phyloP scores from a whole-genome alignment of 2,888 invertebrate genomes.

The Seira musarum region DNA sequence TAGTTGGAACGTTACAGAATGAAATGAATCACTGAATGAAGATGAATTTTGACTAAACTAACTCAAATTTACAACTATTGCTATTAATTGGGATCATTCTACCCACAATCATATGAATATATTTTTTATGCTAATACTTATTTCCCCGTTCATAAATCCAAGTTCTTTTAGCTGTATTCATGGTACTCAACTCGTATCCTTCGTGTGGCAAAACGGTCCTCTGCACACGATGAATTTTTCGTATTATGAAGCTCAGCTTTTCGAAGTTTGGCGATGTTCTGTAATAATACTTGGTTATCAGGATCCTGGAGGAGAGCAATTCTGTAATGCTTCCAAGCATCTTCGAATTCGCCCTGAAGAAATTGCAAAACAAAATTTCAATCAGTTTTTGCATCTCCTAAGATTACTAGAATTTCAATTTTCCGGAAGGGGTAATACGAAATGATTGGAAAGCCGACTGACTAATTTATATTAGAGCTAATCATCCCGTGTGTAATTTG shows the following conservation, averaged over 20 bases:
- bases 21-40: too few species aligned
- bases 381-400: neutral
- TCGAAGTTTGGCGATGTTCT: constrained; percentile 67
- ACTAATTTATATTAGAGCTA: neutral
- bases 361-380: constrained; percentile 19
- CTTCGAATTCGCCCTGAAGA: constrained; percentile 66
- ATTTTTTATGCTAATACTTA: too few species aligned
- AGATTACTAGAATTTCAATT: constrained; percentile 15
- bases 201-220: constrained; percentile 50
- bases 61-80: too few species aligned
- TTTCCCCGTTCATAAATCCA: too few species aligned
- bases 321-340: constrained; percentile 68
- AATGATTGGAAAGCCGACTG: neutral
- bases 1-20: too few species aligned
- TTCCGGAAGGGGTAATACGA: too few species aligned
- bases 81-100: too few species aligned
- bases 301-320: constrained; percentile 66
- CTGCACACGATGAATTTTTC: constrained; percentile 60
- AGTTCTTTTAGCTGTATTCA: constrained; percentile 45
- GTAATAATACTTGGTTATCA: constrained; percentile 65
- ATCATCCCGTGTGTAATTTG: neutral
- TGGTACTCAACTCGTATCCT: constrained; percentile 51
- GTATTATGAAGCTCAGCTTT: constrained; percentile 68
- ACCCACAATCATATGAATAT: too few species aligned
- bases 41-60: too few species aligned